Conservation (phyloP, 2,797 vertebrate genomes). For the Cyclura pinguis region DNA sequence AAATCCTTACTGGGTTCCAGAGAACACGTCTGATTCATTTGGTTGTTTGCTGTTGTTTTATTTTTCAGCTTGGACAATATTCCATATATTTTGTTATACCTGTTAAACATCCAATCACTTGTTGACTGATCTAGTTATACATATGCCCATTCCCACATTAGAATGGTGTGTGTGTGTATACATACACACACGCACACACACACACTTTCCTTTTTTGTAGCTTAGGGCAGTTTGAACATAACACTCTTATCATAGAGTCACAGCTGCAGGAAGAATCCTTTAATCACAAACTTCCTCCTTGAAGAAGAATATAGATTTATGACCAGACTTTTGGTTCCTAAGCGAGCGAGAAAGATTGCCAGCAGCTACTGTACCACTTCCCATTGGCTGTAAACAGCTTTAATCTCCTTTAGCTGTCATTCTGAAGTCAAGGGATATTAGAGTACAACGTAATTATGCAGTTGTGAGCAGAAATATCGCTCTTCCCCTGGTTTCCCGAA, state of each 20-base stretch:
- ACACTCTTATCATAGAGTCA: conserved; percentile 78
- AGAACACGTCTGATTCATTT: no score
- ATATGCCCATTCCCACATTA: conserved; percentile 30
- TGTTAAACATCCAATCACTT: conserved; percentile 58
- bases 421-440: conserved; percentile 76
- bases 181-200: conserved; percentile 61
- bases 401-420: conserved; percentile 77
- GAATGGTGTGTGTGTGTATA: conserved; percentile 49
- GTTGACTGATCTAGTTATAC: conserved; percentile 63
- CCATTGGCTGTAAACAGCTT: conserved; percentile 73
- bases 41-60: no score
- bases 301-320: conserved; percentile 79
- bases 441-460: conserved; percentile 74
- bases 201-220: conserved; percentile 60
- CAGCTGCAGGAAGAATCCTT: conserved; percentile 80
- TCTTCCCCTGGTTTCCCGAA: background rate
- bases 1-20: no score
- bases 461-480: conserved; percentile 60
- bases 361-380: conserved; percentile 65
- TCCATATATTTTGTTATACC: background rate
- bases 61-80: no score
- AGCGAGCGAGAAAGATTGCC: conserved; percentile 74
- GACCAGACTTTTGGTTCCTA: conserved; percentile 74
- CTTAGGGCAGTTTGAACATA: conserved; percentile 74
- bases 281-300: conserved; percentile 79